Percentiles rank a stretch among this genome's conserved stretches.
phyloP scores from a whole-genome alignment of 2,113 vertebrate genomes.

The Sinocyclocheilus rhinocerous region DNA sequence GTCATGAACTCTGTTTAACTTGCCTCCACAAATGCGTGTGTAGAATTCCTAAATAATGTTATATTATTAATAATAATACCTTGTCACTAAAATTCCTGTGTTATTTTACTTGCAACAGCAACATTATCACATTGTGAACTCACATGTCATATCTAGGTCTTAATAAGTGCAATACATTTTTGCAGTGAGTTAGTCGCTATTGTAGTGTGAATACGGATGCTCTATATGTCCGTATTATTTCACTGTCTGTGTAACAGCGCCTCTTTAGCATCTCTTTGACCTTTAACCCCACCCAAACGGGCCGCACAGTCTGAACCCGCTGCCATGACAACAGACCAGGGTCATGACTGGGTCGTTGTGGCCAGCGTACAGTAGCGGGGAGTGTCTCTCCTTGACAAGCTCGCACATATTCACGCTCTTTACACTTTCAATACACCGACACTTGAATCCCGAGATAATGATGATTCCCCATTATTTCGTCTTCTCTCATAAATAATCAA shows the following conservation, averaged over 20 bases:
- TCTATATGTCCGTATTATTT: not conserved
- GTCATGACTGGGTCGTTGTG: conserved; percentile 65
- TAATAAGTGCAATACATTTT: not conserved
- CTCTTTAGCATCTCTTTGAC: conserved; percentile 49
- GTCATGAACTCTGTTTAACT: conserved; percentile 76
- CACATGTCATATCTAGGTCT: not conserved
- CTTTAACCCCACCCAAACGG: conserved; percentile 66
- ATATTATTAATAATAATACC: not conserved
- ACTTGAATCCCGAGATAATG: conserved; percentile 16
- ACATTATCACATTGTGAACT: not conserved
- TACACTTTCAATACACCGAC: conserved; percentile 14
- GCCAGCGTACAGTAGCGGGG: conserved; percentile 24
- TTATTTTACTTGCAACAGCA: not conserved
- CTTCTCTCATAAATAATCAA: conserved; percentile 36
- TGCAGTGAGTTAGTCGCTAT: not conserved
- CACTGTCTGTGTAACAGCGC: conserved; percentile 2
- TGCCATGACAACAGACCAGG: conserved; percentile 63
- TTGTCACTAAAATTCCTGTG: not conserved
- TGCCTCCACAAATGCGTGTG: not conserved
- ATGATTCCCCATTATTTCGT: conserved; percentile 34
- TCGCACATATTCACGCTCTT: conserved; percentile 29
- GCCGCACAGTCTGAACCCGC: conserved; percentile 63
- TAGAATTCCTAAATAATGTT: not conserved
- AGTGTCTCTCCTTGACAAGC: not conserved
- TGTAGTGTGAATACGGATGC: not conserved